Base-by-base conservation (phyloP, 1,140 invertebrate species). In the Zaprionus gabonicus region DNA sequence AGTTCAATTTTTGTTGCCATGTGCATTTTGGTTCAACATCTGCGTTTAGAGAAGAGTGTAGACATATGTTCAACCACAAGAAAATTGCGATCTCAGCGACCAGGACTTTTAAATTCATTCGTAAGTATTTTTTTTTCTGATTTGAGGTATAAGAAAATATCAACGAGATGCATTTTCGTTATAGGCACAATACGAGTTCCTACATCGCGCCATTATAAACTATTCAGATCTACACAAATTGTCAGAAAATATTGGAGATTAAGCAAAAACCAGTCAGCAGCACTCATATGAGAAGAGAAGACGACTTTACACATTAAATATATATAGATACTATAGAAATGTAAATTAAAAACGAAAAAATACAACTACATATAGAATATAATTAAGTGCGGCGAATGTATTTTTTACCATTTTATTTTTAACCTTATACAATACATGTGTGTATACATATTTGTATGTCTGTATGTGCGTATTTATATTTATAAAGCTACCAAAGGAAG, bases 141-240 rank as follows among this genome's bases (percentile, higher is more conserved):
- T 34, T 10, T 34, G 3, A 10, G 4, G 38, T 23, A 31, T 38
- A 4, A 15, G 20, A 60, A 20, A 49, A 17, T 28, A 31, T 20
- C 9, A 51, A 9, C 9, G 28, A 49, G 12, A 13, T 15, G 66
- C 28, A 58, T 23, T 91, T 87, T 78, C 41, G 82, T 95, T 95
- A 17, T 94, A 98, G 97, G 95, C 96, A 91, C 97, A 98, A 93
- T 98, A 98, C 93, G 97, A 98, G 95, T 98, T 98, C 94, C 94
- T 97, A 82, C 96, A 98, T 94, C 96, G 97, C 93, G 97, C 97
- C 92, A 96, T 98, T 92, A 95, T 97, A 66, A 97, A 97, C 93
- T 98, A 97, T 93, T 95, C 97, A 75, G 97, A 98, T 93, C 94
- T 97, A 77, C 96, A 97, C 93, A 96, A 96, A 91, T 91, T 96